Evolutionary conservation across 1,140 invertebrate species (phyloP).

Genomic region (Drosophila kikkawai): DNA sequence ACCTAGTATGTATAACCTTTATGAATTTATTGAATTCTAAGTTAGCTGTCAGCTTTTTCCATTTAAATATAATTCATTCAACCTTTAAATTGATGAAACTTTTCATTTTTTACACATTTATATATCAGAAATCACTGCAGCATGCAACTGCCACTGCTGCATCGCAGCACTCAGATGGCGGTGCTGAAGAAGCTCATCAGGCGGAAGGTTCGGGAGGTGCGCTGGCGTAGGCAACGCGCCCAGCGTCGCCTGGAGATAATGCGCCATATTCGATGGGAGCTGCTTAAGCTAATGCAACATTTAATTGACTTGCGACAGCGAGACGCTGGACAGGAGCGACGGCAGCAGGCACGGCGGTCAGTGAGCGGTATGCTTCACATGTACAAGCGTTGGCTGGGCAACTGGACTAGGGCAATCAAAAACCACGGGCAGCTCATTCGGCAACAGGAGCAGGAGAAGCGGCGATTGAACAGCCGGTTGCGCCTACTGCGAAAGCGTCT

Average conservation of each 20-base stretch:
- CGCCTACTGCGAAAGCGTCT: constrained; percentile 22
- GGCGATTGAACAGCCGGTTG: background rate
- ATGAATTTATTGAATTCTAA: too few relatives aligned
- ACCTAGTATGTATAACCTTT: background rate
- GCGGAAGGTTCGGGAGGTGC: constrained; percentile 28
- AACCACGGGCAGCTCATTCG: constrained; percentile 9
- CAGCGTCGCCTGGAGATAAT: constrained; percentile 11
- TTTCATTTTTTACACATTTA: background rate
- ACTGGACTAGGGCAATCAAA: constrained; percentile 19
- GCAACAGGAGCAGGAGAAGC: constrained; percentile 11
- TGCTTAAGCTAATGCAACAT: constrained; percentile 10
- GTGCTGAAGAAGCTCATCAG: constrained; percentile 37
- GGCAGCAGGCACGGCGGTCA: background rate
- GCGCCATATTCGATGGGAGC: constrained; percentile 13
- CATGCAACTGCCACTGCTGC: constrained; percentile 32
- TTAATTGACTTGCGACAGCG: constrained; percentile 8
- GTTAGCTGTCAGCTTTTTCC: background rate
- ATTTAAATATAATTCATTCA: background rate
- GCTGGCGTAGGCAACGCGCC: background rate
- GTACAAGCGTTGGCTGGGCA: constrained; percentile 29
- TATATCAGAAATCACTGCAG: background rate
- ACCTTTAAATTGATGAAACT: background rate
- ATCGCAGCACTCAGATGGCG: constrained; percentile 34
- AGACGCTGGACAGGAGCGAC: background rate
- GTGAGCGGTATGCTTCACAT: constrained; percentile 3